Base-by-base conservation (phyloP, 2,888 invertebrate genomes). In the Nipponacmea schrenckii region DNA sequence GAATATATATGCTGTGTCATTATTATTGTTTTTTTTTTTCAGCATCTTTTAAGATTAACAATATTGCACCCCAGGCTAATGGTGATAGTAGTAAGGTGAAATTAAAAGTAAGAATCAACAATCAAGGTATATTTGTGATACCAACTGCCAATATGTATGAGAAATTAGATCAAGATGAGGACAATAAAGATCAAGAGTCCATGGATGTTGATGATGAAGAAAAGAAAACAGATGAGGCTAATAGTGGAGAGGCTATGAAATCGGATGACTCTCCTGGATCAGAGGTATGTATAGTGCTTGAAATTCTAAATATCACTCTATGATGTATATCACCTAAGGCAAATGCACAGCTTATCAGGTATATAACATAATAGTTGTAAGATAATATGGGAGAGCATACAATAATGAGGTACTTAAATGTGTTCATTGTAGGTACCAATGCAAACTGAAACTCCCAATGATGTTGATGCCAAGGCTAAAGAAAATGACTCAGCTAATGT, bases 31-130 rank as follows among this genome's bases (percentile, higher is more conserved):
- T 4, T 31, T 24, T 64, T 46, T 24, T 65, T 69, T 27, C 79
- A 90, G 90, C 90, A 46, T 76, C 81, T 20, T 91, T 89, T 80
- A 83, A 81, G 27, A 85, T 91, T 2, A 84, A 83, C 67, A 89
- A 89, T 24, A 89, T 98, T 7, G 93, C 94, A 81, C 95, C 98
- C 5, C 94, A 93, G 44, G 90, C 94, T 0, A 95, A 95, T 76
- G 97, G 97, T 45, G 96, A 96, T 84, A 93, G 94, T n/a, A 94
- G 96, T 77, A 98, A 97, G 90, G 94, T 98, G 0, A 98, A 98
- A 90, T 94, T 99, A 5, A 98, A 98, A 91, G 96, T 96, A 8
- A 92, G 97, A 81, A 92, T 99, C 70, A 97, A 98, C 91, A 92
- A 95, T 67, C 94, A 99, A 89, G 98, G 99, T 68, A 93, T 98